A percentile compares a stretch with the other conserved stretches of the same genome.
These are phyloP conservation scores for Melipona quadrifasciata DNA, from an alignment of 1,140 invertebrate genomes.

Conservation along the genomic window DNA sequence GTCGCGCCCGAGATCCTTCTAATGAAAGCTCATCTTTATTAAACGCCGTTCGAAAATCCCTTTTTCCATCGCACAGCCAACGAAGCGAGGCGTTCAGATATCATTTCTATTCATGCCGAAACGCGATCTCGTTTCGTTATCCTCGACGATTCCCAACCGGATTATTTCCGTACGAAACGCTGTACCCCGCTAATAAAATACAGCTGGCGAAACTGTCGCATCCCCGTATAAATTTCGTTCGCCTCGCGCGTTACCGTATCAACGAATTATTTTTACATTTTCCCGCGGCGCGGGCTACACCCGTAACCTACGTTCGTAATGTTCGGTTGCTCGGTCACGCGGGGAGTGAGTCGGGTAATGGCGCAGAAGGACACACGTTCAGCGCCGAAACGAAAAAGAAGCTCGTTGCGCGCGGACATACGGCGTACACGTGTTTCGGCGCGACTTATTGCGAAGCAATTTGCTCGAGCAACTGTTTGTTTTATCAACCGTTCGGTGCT, in stretches of 20 bases:
- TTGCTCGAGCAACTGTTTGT: conserved; percentile 6
- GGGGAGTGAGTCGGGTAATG: neutral
- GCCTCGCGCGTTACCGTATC: neutral
- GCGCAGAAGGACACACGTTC: conserved; percentile 6
- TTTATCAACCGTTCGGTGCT: conserved; percentile 34
- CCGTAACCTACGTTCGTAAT: too few relatives aligned
- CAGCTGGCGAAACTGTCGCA: neutral
- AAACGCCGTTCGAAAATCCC: conserved; percentile 21
- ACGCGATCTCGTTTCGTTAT: conserved; percentile 12
- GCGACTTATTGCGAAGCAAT: conserved; percentile 28
- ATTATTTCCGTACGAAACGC: neutral
- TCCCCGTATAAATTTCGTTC: neutral
- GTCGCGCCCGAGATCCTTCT: neutral
- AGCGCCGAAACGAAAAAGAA: conserved; percentile 11
- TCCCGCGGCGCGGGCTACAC: neutral
- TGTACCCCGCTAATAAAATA: neutral
- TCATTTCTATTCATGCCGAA: conserved; percentile 33
- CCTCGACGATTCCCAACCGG: neutral
- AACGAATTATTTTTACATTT: conserved; percentile 23
- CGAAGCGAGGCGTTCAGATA: neutral
- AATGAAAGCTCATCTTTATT: conserved; percentile 36
- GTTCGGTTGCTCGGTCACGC: neutral
- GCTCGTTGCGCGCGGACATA: conserved; percentile 4
- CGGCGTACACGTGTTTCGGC: conserved; percentile 14
- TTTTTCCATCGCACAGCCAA: too few relatives aligned